Conservation (phyloP, 1,140 invertebrate genomes). For the Drosophila kepulauana region DNA sequence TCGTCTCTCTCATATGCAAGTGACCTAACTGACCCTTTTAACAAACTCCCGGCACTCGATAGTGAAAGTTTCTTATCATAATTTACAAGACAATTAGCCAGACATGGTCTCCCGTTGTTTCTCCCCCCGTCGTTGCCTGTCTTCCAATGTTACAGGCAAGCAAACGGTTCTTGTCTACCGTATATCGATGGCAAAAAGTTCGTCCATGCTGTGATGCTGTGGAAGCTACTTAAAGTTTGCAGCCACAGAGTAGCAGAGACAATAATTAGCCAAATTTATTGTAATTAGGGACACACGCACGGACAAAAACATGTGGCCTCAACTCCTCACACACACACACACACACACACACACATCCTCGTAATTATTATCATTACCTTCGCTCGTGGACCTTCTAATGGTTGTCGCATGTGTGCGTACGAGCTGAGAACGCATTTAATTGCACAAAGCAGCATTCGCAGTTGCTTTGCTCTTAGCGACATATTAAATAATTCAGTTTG, state of each 20-base stretch:
- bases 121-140: too few species aligned
- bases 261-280: conserved; percentile 83
- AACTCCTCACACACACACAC: conserved; percentile 17
- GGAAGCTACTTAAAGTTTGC: conserved; percentile 71
- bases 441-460: conserved; percentile 67
- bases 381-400: conserved; percentile 22
- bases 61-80: conserved; percentile 81
- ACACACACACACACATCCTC: background rate
- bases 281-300: conserved; percentile 77
- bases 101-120: conserved; percentile 25
- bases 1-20: conserved; percentile 19
- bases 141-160: background rate
- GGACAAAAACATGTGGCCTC: conserved; percentile 60
- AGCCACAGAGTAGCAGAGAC: conserved; percentile 59
- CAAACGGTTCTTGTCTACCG: conserved; percentile 15
- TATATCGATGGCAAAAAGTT: conserved; percentile 73
- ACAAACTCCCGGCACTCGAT: conserved; percentile 37
- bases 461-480: conserved; percentile 65
- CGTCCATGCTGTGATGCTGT: conserved; percentile 39
- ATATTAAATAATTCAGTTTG: conserved; percentile 82
- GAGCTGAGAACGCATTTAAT: conserved; percentile 73
- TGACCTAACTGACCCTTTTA: conserved; percentile 74
- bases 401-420: conserved; percentile 75
- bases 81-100: conserved; percentile 81
- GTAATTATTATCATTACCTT: conserved; percentile 71